These are phyloP conservation scores for Amazona guildingii DNA, from an alignment of 2,113 vertebrate genomes.

Conservation along the genomic window DNA sequence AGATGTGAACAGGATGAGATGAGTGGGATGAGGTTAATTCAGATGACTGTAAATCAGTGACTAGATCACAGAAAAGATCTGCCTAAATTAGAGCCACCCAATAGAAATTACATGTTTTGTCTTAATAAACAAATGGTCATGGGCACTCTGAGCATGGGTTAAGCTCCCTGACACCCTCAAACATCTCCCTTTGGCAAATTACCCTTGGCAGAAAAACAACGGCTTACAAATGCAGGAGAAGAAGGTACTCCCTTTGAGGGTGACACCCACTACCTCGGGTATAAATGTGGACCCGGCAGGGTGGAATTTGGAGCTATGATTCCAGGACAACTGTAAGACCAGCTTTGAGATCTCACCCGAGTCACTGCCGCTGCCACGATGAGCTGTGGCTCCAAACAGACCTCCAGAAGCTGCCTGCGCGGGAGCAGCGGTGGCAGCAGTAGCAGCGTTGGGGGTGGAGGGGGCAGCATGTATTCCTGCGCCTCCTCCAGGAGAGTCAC, in stretches of 20 bases:
- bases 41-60: not conserved
- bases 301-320: slow-evolving; percentile 33
- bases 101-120: slow-evolving; percentile 58
- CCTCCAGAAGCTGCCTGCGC: not conserved
- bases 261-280: slow-evolving; percentile 10
- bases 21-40: slow-evolving; percentile 20
- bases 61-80: slow-evolving; percentile 10
- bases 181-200: slow-evolving; percentile 34
- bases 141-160: not conserved
- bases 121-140: slow-evolving; percentile 19
- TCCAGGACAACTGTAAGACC: slow-evolving; percentile 4
- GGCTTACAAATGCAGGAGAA: not conserved
- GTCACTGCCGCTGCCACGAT: not conserved
- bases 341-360: not conserved
- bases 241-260: not conserved
- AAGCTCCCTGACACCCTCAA: slow-evolving; percentile 15
- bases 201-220: not conserved
- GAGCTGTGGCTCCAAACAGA: slow-evolving; percentile 38
- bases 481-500: not conserved
- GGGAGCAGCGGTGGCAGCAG: not conserved
- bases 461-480: not conserved
- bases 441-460: not conserved
- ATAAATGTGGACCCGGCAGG: slow-evolving; percentile 38
- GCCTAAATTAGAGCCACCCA: slow-evolving; percentile 52
- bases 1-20: not conserved